Evolutionary conservation across 1,140 invertebrate species (phyloP).

Genomic region (Semibalanus balanoides): DNA sequence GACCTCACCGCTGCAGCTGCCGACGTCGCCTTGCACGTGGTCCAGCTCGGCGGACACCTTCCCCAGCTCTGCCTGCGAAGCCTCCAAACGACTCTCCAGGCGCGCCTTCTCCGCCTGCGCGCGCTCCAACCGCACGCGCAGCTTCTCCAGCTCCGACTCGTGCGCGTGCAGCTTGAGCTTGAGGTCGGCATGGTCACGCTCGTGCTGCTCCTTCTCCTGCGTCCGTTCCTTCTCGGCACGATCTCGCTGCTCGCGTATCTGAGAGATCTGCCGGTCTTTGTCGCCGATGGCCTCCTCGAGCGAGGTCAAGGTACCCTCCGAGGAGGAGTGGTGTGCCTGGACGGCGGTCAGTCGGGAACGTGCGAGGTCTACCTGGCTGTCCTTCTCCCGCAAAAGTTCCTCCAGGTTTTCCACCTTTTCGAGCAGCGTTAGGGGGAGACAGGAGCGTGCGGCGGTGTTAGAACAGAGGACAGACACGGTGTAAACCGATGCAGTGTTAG

Average conservation of each 20-base stretch:
- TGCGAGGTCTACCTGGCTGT: conserved; percentile 92
- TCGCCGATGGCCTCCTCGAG: conserved; percentile 91
- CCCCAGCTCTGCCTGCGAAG: conserved; percentile 78
- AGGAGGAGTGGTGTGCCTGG: conserved; percentile 83
- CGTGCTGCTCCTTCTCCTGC: conserved; percentile 85
- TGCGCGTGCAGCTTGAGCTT: conserved; percentile 62
- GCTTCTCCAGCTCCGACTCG: conserved; percentile 55
- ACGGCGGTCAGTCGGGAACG: conserved; percentile 54
- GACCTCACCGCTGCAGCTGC: conserved; percentile 76
- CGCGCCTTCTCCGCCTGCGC: conserved; percentile 77
- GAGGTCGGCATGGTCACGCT: conserved; percentile 83
- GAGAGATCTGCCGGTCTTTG: conserved; percentile 90
- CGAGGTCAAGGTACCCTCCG: conserved; percentile 75
- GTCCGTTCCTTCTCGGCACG: conserved; percentile 87
- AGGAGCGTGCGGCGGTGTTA: neutral
- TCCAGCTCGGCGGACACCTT: conserved; percentile 86
- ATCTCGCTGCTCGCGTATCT: conserved; percentile 81
- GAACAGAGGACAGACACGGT: too few species aligned
- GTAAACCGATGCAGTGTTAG: too few species aligned
- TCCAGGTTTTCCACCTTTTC: conserved; percentile 87
- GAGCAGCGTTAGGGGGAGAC: neutral
- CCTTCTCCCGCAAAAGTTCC: conserved; percentile 91
- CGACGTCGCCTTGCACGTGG: conserved; percentile 74
- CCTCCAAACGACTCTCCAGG: conserved; percentile 75
- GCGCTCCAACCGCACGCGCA: conserved; percentile 67